Conservation (phyloP, 2,113 vertebrate species). For the Perca fluviatilis region DNA sequence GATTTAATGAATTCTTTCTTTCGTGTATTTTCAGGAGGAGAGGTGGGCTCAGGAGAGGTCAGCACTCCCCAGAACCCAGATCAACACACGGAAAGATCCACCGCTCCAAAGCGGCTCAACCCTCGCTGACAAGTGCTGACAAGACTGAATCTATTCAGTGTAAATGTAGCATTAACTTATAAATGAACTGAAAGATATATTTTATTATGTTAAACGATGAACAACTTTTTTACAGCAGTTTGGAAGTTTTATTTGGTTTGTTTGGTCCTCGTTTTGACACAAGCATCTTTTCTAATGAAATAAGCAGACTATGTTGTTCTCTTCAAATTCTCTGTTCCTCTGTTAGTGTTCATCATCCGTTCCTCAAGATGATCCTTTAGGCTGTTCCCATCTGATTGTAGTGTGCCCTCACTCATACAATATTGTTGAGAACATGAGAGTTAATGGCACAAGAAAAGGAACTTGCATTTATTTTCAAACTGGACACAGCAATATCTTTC, state of each 20-base stretch:
- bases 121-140: constrained; percentile 89
- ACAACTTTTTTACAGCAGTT: constrained; percentile 69
- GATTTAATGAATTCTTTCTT: background rate
- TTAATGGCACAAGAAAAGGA: background rate
- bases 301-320: constrained; percentile 12
- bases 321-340: background rate
- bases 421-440: constrained; percentile 20
- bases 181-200: constrained; percentile 81
- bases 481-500: constrained; percentile 25
- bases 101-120: constrained; percentile 87
- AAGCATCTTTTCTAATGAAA: constrained; percentile 50
- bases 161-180: constrained; percentile 87
- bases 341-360: background rate
- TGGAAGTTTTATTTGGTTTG: constrained; percentile 48
- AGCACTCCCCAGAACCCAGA: constrained; percentile 83
- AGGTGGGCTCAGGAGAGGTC: constrained; percentile 92
- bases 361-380: background rate
- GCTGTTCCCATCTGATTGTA: background rate
- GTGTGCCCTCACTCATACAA: constrained; percentile 44
- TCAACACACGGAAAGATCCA: constrained; percentile 80
- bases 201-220: constrained; percentile 79
- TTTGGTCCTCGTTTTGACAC: constrained; percentile 46
- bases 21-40: constrained; percentile 73
- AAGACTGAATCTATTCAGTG: constrained; percentile 61
- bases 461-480: background rate